phyloP scores from a whole-genome alignment of 2,797 vertebrate genomes.

The Peromyscus eremicus region DNA sequence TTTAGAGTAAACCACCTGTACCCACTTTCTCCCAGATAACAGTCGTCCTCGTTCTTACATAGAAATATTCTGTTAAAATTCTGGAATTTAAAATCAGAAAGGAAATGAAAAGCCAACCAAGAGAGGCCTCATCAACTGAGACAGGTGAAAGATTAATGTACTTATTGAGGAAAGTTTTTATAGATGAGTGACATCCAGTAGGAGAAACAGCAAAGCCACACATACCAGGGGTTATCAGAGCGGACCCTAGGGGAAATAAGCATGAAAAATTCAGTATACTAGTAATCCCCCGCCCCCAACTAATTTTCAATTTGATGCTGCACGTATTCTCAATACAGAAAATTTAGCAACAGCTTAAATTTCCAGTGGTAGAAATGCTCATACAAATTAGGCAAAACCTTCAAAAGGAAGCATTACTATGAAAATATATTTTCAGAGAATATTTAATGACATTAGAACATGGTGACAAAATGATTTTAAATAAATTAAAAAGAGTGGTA shows the following conservation, averaged over 20 bases:
- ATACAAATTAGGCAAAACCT: neutral
- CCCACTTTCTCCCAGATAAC: neutral
- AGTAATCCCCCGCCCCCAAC: neutral
- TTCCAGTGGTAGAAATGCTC: conserved; percentile 10
- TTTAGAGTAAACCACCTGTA: conserved; percentile 33
- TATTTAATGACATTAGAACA: conserved; percentile 28
- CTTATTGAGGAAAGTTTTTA: conserved; percentile 31
- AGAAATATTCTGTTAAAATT: conserved; percentile 28
- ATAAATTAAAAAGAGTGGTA: neutral
- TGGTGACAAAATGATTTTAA: conserved; percentile 32
- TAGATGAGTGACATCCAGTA: neutral
- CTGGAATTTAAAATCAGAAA: conserved; percentile 23
- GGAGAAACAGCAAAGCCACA: neutral
- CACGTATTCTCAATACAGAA: neutral
- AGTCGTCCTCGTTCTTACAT: neutral
- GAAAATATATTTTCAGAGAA: conserved; percentile 25
- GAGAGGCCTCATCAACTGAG: neutral
- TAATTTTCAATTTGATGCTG: conserved; percentile 15
- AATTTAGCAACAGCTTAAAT: neutral
- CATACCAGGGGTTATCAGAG: neutral
- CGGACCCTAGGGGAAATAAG: conserved; percentile 9
- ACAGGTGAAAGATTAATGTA: neutral
- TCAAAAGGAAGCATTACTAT: neutral
- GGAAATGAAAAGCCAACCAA: conserved; percentile 1
- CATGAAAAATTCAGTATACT: neutral